Evolutionary conservation across 2,113 vertebrate genomes (phyloP).

Genomic region (Hypanus sabinus): DNA sequence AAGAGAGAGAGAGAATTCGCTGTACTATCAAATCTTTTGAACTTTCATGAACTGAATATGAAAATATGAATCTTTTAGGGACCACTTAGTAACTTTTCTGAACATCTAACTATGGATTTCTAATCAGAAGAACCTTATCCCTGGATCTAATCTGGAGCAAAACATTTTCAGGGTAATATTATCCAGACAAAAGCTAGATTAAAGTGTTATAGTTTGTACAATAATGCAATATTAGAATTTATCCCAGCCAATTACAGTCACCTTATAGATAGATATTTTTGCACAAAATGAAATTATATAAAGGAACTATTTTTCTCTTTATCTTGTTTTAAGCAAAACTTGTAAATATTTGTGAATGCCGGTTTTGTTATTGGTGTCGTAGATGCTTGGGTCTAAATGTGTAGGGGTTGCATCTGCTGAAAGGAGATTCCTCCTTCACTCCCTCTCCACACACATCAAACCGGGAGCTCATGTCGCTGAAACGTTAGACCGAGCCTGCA

Average conservation of each 20-base stretch:
- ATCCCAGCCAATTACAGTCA: neutral
- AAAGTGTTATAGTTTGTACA: neutral
- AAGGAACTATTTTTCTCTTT: constrained; percentile 6
- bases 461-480: too few relatives aligned
- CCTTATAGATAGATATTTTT: constrained; percentile 15
- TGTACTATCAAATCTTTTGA: neutral
- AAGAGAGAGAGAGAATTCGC: too few relatives aligned
- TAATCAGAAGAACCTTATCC: neutral
- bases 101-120: neutral
- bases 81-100: neutral
- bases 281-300: neutral
- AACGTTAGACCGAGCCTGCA: too few relatives aligned
- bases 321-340: neutral
- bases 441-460: too few relatives aligned
- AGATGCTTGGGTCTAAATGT: neutral
- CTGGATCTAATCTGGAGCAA: neutral
- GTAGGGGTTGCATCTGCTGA: too few relatives aligned
- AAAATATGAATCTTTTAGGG: neutral
- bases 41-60: neutral
- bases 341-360: neutral
- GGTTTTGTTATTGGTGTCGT: neutral
- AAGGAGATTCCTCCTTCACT: too few relatives aligned
- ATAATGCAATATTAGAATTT: constrained; percentile 1
- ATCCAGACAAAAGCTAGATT: neutral
- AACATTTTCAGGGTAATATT: neutral